Evolutionary conservation across 2,888 invertebrate genomes (phyloP), one percentile per base, ranked within the genome.

Genomic region (Escarpia spicata): DNA sequence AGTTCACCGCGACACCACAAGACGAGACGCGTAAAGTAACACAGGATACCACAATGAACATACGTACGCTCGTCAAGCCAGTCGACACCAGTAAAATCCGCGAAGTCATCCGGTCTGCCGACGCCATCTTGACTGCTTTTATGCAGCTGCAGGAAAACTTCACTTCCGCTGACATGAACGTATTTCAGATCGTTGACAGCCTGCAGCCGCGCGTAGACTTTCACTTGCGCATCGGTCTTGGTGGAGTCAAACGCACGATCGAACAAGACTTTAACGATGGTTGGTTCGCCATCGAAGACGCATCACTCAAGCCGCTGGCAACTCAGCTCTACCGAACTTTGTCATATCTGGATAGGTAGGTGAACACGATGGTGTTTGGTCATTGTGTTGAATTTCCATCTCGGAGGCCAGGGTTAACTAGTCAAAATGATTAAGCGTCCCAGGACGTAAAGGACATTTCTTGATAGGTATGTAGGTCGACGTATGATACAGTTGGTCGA

Each of bases 201-300:
- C 89, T 93, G 9, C 90, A 75, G 37, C 92, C 92, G 44, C 90
- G 93, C 26, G 60, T 93, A n/a, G 90, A 37, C 10, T 93, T 93
- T 75, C 93, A 93, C 92, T 43, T 90, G 19, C 44, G 75, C n/a
- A 90, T 93, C 26, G 93, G 92, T 43, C 90, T 93, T 43, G 92
- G 89, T 4, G 93, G 93, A 6, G 26, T 93, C 43, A 92, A 92
- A n/a, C 12, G 43, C 0, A 44, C 92, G 0, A 58, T 92, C 12
- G 92, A 92, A 4, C 43, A 89, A n/a, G 93, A 93, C 31, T 93
- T 93, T 91, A 91, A 44, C 52, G 92, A 58, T 4, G 90, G 91
- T 1, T 93, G 94, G 90, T 45, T 90, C n/a, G 75, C 37, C 26
- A 90, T 93, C 19, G 90, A 75, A 12, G 90, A 92, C 26, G 26